Conservation (phyloP, 1,140 invertebrate species). For the Lerema accius region DNA sequence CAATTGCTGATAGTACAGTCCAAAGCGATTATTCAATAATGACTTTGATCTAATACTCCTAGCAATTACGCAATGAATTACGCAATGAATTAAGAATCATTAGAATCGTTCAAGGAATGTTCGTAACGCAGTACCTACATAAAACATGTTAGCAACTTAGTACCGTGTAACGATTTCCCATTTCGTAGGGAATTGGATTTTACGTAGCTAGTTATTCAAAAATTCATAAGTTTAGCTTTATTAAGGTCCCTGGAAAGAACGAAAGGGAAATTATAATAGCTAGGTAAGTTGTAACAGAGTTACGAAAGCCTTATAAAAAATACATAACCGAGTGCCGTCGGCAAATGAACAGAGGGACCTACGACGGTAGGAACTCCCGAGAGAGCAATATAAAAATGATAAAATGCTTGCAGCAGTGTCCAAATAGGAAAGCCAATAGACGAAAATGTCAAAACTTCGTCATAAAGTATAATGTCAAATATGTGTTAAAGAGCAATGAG, state of each 20-base stretch:
- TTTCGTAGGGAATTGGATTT: constrained; percentile 15
- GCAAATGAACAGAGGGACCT: constrained; percentile 57
- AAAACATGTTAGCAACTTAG: no score
- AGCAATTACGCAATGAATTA: background rate
- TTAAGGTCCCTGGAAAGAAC: constrained; percentile 43
- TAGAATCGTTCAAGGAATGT: background rate
- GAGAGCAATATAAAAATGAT: constrained; percentile 74
- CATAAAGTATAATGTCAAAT: constrained; percentile 20
- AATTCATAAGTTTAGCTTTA: constrained; percentile 42
- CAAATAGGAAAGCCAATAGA: constrained; percentile 60
- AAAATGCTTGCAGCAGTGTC: constrained; percentile 55
- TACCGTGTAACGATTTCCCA: constrained; percentile 10
- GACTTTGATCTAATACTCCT: constrained; percentile 19
- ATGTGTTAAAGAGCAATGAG: no score
- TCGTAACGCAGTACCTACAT: no score
- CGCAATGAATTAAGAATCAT: constrained; percentile 6
- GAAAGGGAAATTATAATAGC: constrained; percentile 45
- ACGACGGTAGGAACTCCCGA: constrained; percentile 52
- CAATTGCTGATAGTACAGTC: constrained; percentile 24
- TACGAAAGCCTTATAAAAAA: constrained; percentile 68
- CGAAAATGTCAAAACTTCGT: constrained; percentile 62
- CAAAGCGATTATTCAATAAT: constrained; percentile 20
- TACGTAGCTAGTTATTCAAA: constrained; percentile 40
- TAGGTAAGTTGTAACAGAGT: constrained; percentile 55
- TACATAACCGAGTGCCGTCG: constrained; percentile 60